Percentiles rank a stretch among this genome's conserved stretches.
phyloP scores from a whole-genome alignment of 2,113 vertebrate species.

The Collichthys lucidus region DNA sequence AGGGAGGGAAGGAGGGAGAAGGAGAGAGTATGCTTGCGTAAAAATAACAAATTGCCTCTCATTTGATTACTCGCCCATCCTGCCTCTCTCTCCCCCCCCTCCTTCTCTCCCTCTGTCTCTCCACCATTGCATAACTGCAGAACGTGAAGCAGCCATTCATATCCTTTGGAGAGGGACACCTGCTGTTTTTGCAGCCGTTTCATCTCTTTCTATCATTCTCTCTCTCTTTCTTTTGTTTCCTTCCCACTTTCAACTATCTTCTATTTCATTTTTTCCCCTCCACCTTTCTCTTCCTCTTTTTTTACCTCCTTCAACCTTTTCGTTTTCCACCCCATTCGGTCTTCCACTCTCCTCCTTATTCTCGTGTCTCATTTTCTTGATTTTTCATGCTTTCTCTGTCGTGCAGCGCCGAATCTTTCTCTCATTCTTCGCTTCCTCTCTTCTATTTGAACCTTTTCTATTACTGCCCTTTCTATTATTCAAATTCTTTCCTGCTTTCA shows the following conservation, averaged over 20 bases:
- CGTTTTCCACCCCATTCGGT: neutral
- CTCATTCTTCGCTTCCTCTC: constrained; percentile 21
- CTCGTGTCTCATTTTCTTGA: constrained; percentile 1
- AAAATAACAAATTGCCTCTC: constrained; percentile 82
- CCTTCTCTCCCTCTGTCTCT: constrained; percentile 24
- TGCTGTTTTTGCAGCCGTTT: constrained; percentile 70
- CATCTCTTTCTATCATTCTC: constrained; percentile 55
- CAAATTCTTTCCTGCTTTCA: constrained; percentile 30
- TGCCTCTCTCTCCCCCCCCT: constrained; percentile 19
- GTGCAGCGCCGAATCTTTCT: constrained; percentile 13
- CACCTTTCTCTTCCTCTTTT: neutral
- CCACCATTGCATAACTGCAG: constrained; percentile 66
- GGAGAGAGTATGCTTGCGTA: constrained; percentile 60
- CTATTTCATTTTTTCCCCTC: constrained; percentile 17
- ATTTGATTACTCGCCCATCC: constrained; percentile 73
- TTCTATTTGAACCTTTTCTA: constrained; percentile 7
- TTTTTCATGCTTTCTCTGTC: constrained; percentile 1
- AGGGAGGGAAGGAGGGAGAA: constrained; percentile 15
- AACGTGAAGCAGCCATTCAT: constrained; percentile 71
- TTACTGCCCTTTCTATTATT: constrained; percentile 25
- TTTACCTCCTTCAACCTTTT: constrained; percentile 5
- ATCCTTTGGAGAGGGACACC: constrained; percentile 68
- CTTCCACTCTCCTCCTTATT: constrained; percentile 14
- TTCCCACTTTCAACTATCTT: constrained; percentile 14
- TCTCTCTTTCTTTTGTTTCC: constrained; percentile 2